phyloP scores from a whole-genome alignment of 2,113 vertebrate genomes.

The Grammatotria lemairii region DNA sequence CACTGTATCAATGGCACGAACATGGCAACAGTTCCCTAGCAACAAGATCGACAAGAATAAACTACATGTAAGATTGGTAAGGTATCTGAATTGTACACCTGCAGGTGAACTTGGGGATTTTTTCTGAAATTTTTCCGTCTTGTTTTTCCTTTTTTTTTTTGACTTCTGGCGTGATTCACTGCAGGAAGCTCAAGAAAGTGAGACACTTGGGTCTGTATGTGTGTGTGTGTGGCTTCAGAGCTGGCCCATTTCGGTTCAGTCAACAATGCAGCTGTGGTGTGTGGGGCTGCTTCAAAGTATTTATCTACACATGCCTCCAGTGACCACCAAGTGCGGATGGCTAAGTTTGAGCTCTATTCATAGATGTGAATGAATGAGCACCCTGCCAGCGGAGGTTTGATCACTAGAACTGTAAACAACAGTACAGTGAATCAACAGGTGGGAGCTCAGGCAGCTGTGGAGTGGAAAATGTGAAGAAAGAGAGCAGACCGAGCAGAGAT shows the following conservation, averaged over 20 bases:
- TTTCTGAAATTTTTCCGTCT: not conserved
- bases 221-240: conserved; percentile 31
- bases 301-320: conserved; percentile 65
- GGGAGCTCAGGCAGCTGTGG: conserved; percentile 28
- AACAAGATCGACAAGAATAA: conserved; percentile 71
- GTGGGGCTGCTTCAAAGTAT: conserved; percentile 63
- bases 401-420: conserved; percentile 58
- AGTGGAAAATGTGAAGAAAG: not conserved
- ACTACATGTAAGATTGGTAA: conserved; percentile 61
- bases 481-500: not conserved
- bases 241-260: conserved; percentile 51
- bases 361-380: conserved; percentile 69
- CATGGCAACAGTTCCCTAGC: conserved; percentile 74
- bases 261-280: conserved; percentile 66
- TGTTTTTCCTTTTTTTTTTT: not conserved
- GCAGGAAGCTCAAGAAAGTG: not conserved
- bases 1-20: conserved; percentile 62
- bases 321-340: conserved; percentile 65
- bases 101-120: conserved; percentile 45
- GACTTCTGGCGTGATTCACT: not conserved
- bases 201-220: not conserved
- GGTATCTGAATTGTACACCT: conserved; percentile 58
- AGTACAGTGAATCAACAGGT: conserved; percentile 66
- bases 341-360: conserved; percentile 69
- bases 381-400: conserved; percentile 56